Base-by-base conservation (phyloP, 2,888 invertebrate genomes). In the Ceriagrion tenellum region DNA sequence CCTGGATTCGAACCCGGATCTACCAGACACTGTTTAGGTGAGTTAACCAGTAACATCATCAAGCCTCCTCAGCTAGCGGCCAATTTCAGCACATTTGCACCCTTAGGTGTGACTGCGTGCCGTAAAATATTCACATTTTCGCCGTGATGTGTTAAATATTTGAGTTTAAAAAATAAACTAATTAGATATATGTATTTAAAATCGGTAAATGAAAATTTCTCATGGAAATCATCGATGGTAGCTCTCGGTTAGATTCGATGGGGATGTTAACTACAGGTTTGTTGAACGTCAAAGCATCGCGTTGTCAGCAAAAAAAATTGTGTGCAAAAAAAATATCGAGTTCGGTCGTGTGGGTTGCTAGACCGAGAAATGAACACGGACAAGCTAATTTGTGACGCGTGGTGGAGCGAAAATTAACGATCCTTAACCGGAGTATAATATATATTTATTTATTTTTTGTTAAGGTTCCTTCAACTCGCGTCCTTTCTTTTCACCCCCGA, bases 381-480 rank as follows among this genome's bases (percentile, higher is more conserved):
- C 35, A 35, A 35, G 35, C 16, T 81, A 81, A 35, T 81, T 81
- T 81, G 35, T 81, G 13, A 35, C 81, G 81, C 81, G 16, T 35
- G 35, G 81, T 30, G 35, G 26, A 35, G 81, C 69, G 81, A 35
- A 81, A 81, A 81, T 81, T 81, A 81, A 81, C 81, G 81, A 81
- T 81, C 81, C 81, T 81, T 30, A 81, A 35, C 81, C 81, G 81
- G 81, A 35, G n/a, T 81, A 81, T 81, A 81, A 35, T 81, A 81
- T 16, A 81, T 81, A 81, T 35, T 13, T 81, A 81, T 81, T 13
- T 81, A 81, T 81, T 12, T 81, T 81, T 81, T 81, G 12, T 81
- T 81, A 30, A 81, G 35, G 81, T 81, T 81, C 35, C 81, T 81
- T 81, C 30, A 16, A 81, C 81, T 81, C 69, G 26, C 35, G 81